Evolutionary conservation across 2,113 vertebrate genomes (phyloP), one percentile per base, ranked within the genome.

Genomic region (Ctenodactylus gundi): DNA sequence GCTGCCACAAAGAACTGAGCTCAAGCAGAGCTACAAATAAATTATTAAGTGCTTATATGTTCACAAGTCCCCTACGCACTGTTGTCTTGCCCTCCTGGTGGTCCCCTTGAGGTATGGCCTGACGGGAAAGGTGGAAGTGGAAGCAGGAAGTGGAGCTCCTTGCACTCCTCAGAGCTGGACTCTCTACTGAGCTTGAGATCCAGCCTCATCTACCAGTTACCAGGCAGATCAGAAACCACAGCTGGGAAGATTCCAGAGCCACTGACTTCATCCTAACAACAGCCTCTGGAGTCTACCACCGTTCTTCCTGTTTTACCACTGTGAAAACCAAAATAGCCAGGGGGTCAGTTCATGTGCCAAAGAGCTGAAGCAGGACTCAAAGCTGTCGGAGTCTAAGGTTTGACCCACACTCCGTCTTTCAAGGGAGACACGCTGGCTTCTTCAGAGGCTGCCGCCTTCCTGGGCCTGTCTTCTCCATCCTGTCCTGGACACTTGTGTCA

Each of bases 81-180:
- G 12, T 4, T 58, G 6, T 21, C 34, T 53, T 58, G 34, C 25
- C 34, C 80, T 34, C 3, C 0, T 25, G 14, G 36, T 1, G 11
- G 67, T 11, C 7, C 60, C 14, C 41, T 27, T 4, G 1, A 62
- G 4, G 0, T 51, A 1, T 36, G 55, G 20, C 5, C 10, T 3
- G 6, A 13, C 34, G 31, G n/a, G n/a, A n/a, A n/a, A n/a, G n/a
- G 34, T 3, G 6, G 7, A 29, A 46, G 36, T 2, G 15, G 65
- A 12, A 58, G 20, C 46, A 62, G 49, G 46, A 5, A 21, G 13
- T 15, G 7, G 46, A 65, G 17, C 18, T 29, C 27, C 36, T 29
- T 4, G 4, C 6, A 7, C 0, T 10, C 57, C 25, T 14, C 8
- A 7, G 64, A 65, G 15, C 4, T 4, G 9, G 27, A 15, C 31